Percentiles rank a stretch among this genome's conserved stretches.
These are phyloP conservation scores for Campoletis raptor DNA, from an alignment of 2,888 invertebrate species.

Conservation along the genomic window DNA sequence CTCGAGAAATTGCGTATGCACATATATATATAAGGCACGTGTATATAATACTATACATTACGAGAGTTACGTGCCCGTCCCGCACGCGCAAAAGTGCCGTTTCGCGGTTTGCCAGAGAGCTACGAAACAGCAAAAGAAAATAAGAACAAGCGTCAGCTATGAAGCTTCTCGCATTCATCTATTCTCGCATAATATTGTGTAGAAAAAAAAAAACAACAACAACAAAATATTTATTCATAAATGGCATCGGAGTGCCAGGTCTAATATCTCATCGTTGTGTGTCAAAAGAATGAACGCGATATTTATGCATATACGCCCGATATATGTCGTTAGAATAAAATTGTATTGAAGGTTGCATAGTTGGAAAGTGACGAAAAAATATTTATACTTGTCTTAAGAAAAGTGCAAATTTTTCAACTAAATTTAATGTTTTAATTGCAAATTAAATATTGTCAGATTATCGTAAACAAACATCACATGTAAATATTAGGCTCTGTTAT, in stretches of 20 bases:
- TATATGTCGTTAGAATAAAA: not conserved
- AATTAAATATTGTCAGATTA: too few relatives aligned
- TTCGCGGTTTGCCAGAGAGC: slow-evolving; percentile 63
- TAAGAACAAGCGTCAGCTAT: slow-evolving; percentile 17
- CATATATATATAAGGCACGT: slow-evolving; percentile 37
- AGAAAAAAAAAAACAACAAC: slow-evolving; percentile 5
- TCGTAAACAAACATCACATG: too few relatives aligned
- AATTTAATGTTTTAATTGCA: too few relatives aligned
- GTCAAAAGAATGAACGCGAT: slow-evolving; percentile 43
- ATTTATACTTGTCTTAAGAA: too few relatives aligned
- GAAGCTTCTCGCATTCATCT: not conserved
- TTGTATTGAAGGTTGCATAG: too few relatives aligned
- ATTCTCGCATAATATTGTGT: not conserved
- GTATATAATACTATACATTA: slow-evolving; percentile 55
- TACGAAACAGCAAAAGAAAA: slow-evolving; percentile 46
- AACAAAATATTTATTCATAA: slow-evolving; percentile 59
- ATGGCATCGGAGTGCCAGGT: slow-evolving; percentile 44
- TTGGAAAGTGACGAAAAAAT: too few relatives aligned
- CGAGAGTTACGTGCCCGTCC: slow-evolving; percentile 34
- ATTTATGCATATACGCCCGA: not conserved
- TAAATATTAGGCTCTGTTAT: too few relatives aligned
- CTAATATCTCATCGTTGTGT: slow-evolving; percentile 6
- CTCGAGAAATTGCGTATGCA: slow-evolving; percentile 13
- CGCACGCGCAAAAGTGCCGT: slow-evolving; percentile 74
- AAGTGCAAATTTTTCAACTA: too few relatives aligned